Percentiles rank a stretch among this genome's conserved stretches.
phyloP scores from a whole-genome alignment of 2,797 vertebrate species.

The Bradypus variegatus region DNA sequence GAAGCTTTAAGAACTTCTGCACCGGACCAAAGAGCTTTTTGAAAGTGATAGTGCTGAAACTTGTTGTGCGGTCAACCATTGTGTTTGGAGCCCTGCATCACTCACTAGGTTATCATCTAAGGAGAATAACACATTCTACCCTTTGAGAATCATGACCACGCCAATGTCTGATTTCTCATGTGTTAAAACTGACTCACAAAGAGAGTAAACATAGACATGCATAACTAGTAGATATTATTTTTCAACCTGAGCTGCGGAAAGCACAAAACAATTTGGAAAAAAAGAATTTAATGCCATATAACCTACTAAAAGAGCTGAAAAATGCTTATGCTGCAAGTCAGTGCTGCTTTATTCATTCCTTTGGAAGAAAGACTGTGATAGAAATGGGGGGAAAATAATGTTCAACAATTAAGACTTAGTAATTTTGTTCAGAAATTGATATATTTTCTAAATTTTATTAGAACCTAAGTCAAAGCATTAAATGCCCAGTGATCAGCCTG shows the following conservation, averaged over 20 bases:
- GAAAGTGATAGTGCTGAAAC: background rate
- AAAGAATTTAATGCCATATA: slow-evolving; percentile 29
- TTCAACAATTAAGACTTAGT: background rate
- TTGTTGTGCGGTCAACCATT: background rate
- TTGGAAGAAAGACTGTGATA: background rate
- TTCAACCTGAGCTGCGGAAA: slow-evolving; percentile 18
- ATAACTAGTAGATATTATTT: slow-evolving; percentile 42
- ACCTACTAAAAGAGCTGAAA: background rate
- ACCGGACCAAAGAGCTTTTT: background rate
- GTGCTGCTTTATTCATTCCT: background rate
- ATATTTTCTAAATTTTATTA: slow-evolving; percentile 24
- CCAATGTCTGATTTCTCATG: slow-evolving; percentile 5
- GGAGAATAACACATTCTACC: background rate
- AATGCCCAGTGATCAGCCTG: background rate
- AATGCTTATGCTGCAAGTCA: background rate
- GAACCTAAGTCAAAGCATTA: background rate
- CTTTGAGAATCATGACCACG: background rate
- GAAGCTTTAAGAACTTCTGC: slow-evolving; percentile 41
- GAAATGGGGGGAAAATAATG: background rate
- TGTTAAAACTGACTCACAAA: slow-evolving; percentile 52
- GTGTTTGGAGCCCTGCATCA: background rate
- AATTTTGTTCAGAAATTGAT: background rate
- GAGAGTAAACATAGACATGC: slow-evolving; percentile 38
- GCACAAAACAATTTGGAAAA: background rate
- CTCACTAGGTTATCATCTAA: background rate